A percentile compares a stretch with the other conserved stretches of the same genome.
Conservation (phyloP, 1,140 invertebrate genomes). For the Marisa cornuarietis region DNA sequence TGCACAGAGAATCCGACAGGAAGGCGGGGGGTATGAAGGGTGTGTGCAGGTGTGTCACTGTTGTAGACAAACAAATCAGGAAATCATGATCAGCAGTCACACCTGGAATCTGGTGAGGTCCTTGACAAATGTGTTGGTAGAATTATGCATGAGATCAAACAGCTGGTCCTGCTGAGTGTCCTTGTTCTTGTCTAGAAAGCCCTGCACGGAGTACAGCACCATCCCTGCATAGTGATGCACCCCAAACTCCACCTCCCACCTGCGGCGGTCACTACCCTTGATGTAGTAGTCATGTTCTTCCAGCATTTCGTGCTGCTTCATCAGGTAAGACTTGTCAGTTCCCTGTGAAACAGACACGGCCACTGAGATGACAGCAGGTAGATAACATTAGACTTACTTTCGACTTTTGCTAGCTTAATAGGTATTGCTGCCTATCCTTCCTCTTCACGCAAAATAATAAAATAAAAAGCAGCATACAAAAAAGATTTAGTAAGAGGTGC, state of each 20-base stretch:
- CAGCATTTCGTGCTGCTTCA: slow-evolving; percentile 90
- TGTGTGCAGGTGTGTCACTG: too few species aligned
- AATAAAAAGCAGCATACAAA: too few species aligned
- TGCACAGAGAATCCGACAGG: too few species aligned
- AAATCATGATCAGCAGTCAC: background rate
- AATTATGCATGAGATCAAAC: slow-evolving; percentile 89
- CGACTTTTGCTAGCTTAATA: too few species aligned
- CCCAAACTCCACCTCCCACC: slow-evolving; percentile 91
- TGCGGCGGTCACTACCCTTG: slow-evolving; percentile 69
- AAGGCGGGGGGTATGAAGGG: too few species aligned
- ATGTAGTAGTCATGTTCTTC: slow-evolving; percentile 86
- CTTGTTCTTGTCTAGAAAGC: slow-evolving; percentile 99
- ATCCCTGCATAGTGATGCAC: slow-evolving; percentile 98
- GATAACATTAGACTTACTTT: background rate
- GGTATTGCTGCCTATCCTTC: too few species aligned
- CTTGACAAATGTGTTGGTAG: slow-evolving; percentile 86
- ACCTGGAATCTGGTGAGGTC: slow-evolving; percentile 87
- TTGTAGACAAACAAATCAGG: too few species aligned
- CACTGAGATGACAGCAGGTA: background rate
- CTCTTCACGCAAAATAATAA: too few species aligned
- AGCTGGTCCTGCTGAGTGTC: slow-evolving; percentile 97
- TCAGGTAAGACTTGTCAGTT: slow-evolving; percentile 81
- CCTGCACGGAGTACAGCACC: slow-evolving; percentile 93
- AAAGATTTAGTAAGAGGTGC: too few species aligned
- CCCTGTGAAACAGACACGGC: slow-evolving; percentile 80